Percentiles rank a stretch among this genome's conserved stretches.
These are phyloP conservation scores for Mirza zaza DNA, from an alignment of 2,113 vertebrate species.

Conservation along the genomic window DNA sequence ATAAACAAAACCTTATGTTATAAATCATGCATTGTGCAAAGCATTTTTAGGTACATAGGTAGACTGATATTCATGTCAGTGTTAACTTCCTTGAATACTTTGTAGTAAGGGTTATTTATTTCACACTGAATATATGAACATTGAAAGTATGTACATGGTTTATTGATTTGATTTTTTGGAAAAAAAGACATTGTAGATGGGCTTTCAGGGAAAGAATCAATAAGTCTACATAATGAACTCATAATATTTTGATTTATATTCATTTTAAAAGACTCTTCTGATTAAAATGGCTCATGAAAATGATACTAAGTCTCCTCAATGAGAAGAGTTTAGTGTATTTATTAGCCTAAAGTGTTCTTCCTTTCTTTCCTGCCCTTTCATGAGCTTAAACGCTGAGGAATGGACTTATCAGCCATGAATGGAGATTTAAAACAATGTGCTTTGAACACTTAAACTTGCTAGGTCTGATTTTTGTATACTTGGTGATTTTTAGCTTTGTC, in stretches of 20 bases:
- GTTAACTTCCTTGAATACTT: background rate
- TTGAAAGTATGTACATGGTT: background rate
- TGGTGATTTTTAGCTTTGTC: background rate
- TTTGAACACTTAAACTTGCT: background rate
- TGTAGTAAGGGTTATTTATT: background rate
- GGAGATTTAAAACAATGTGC: background rate
- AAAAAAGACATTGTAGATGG: background rate
- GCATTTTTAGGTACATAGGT: background rate
- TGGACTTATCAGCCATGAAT: conserved; percentile 58
- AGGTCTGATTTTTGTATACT: background rate
- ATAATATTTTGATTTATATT: conserved; percentile 41
- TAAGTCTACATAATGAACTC: background rate
- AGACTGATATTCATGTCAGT: background rate
- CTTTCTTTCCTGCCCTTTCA: background rate
- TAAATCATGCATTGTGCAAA: background rate
- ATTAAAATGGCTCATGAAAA: background rate
- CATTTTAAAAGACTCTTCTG: conserved; percentile 49
- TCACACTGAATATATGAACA: background rate
- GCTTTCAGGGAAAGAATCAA: background rate
- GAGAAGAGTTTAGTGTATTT: conserved; percentile 17
- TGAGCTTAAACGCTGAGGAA: conserved; percentile 14
- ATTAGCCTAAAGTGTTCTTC: background rate
- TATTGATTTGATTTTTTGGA: conserved; percentile 30
- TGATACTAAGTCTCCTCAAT: background rate
- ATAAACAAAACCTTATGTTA: background rate